phyloP scores from a whole-genome alignment of 2,797 vertebrate genomes.

The Sciurus vulgaris region DNA sequence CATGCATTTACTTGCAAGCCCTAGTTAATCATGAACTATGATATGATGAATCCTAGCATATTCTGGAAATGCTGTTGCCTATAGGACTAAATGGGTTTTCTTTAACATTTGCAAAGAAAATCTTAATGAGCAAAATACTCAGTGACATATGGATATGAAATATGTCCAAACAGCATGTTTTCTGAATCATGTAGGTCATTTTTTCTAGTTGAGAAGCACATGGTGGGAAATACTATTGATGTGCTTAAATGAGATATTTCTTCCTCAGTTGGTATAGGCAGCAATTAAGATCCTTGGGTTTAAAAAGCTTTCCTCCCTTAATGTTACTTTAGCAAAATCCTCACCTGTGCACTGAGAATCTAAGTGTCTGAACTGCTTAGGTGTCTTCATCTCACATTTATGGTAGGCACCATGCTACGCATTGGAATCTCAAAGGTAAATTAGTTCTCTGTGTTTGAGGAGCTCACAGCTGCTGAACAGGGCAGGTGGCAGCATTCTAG shows the following conservation, averaged over 20 bases:
- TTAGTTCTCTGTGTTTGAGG: background rate
- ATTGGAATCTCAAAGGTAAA: background rate
- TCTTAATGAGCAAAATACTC: background rate
- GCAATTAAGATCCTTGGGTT: background rate
- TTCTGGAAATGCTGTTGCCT: background rate
- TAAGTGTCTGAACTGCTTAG: background rate
- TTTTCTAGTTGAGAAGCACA: background rate
- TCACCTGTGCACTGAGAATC: background rate
- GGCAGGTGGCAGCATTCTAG: too few species aligned
- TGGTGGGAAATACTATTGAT: background rate
- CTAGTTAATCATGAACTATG: background rate
- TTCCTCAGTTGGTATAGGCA: background rate
- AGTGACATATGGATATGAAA: background rate
- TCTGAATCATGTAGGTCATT: background rate
- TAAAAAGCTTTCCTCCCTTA: background rate
- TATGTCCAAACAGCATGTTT: background rate
- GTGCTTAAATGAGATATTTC: background rate
- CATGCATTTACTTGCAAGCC: background rate
- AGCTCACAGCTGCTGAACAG: background rate
- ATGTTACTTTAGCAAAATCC: background rate
- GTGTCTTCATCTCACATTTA: background rate
- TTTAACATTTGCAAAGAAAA: slow-evolving; percentile 1
- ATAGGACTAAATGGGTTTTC: background rate
- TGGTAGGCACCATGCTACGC: background rate
- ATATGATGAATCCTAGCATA: background rate